Conservation (phyloP, 2,797 vertebrate genomes). For the Labeo calbasu region DNA sequence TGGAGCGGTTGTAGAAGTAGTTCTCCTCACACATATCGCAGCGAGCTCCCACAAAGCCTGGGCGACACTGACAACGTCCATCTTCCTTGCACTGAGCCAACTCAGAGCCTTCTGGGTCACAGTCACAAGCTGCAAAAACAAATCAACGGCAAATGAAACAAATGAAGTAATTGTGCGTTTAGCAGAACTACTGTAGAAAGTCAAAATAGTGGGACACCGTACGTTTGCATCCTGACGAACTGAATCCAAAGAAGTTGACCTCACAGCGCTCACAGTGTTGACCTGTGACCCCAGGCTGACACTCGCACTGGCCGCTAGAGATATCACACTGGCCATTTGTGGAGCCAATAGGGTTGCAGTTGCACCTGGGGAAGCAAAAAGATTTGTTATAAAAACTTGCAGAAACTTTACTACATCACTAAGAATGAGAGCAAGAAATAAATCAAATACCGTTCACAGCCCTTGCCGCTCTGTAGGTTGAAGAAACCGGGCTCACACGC, state of each 20-base stretch:
- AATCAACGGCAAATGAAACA: background rate
- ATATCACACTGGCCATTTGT: conserved; percentile 94
- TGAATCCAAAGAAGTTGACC: conserved; percentile 92
- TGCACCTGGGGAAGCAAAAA: conserved; percentile 78
- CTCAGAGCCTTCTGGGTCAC: conserved; percentile 88
- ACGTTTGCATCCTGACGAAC: conserved; percentile 95
- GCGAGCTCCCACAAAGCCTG: conserved; percentile 90
- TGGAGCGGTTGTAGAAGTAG: conserved; percentile 95
- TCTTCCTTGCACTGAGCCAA: conserved; percentile 87
- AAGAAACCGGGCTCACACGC: conserved; percentile 90
- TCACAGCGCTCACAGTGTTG: conserved; percentile 88
- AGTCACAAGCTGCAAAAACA: conserved; percentile 88
- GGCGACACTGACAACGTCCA: conserved; percentile 87
- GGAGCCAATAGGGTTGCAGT: conserved; percentile 90
- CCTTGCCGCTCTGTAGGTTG: conserved; percentile 87
- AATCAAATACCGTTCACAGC: conserved; percentile 85
- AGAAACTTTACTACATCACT: background rate
- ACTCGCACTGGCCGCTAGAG: conserved; percentile 89
- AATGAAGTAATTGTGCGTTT: background rate
- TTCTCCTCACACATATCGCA: conserved; percentile 98
- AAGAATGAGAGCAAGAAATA: background rate
- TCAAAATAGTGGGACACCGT: conserved; percentile 52
- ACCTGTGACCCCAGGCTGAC: conserved; percentile 89
- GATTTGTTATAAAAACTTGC: background rate
- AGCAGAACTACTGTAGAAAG: background rate